Percentiles rank a stretch among this genome's conserved stretches.
Evolutionary conservation across 2,888 invertebrate genomes (phyloP).

Genomic region (Microctonus brassicae): DNA sequence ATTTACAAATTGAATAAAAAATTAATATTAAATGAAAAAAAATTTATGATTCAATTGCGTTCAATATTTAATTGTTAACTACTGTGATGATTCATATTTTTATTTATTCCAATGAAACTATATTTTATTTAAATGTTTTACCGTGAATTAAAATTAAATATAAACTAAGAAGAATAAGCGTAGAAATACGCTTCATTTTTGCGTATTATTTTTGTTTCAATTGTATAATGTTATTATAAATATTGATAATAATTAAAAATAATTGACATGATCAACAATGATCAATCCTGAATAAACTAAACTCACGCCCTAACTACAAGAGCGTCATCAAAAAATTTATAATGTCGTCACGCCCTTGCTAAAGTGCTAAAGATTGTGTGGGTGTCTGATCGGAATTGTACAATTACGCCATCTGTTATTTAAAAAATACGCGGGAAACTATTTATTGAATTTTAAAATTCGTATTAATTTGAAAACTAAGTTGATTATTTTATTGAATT

Average conservation of each 20-base stretch:
- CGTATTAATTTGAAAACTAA: too few species aligned
- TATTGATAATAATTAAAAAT: neutral
- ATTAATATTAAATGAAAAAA: too few species aligned
- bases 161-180: neutral
- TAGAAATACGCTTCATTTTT: neutral
- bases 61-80: neutral
- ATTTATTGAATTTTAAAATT: too few species aligned
- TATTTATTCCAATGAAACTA: too few species aligned
- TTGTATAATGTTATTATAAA: neutral
- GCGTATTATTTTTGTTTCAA: neutral
- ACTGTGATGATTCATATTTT: neutral
- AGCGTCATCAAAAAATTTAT: slow-evolving; percentile 7
- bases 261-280: neutral
- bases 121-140: neutral
- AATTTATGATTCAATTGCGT: neutral
- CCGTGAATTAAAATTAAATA: neutral
- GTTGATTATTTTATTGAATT: too few species aligned
- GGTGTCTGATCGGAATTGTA: too few species aligned
- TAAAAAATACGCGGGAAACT: neutral
- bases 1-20: neutral
- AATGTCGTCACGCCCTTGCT: slow-evolving; percentile 9
- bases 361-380: too few species aligned
- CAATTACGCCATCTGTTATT: neutral
- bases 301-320: neutral
- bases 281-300: neutral